Conservation (phyloP, 2,888 invertebrate genomes). For the Clanis bilineata region DNA sequence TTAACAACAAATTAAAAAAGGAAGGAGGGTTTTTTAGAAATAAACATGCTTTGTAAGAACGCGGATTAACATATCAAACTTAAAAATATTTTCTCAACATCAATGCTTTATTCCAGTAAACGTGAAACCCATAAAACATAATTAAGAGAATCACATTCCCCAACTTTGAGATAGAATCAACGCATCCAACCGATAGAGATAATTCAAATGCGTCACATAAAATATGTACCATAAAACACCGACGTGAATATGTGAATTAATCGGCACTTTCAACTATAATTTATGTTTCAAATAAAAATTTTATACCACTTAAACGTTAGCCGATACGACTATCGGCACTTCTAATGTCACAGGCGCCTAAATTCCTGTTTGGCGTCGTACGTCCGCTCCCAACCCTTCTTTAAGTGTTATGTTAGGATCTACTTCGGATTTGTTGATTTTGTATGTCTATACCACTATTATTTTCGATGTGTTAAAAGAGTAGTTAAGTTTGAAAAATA, state of each 20-base stretch:
- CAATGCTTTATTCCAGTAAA: too few species aligned
- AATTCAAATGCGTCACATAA: constrained; percentile 7
- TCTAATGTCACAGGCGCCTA: constrained; percentile 77
- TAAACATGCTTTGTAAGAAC: too few species aligned
- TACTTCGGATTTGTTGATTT: constrained; percentile 9
- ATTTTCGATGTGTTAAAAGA: background rate
- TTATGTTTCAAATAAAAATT: constrained; percentile 77
- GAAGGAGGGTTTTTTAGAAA: too few species aligned
- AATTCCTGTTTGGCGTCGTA: constrained; percentile 61
- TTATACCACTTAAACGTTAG: constrained; percentile 75
- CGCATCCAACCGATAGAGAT: background rate
- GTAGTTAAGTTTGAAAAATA: too few species aligned
- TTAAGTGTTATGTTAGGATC: constrained; percentile 70
- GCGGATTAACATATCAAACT: too few species aligned
- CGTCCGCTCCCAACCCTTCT: constrained; percentile 48
- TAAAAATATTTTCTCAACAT: too few species aligned
- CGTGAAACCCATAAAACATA: constrained; percentile 26
- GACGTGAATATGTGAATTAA: constrained; percentile 65
- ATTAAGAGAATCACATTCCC: constrained; percentile 33
- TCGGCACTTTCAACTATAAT: constrained; percentile 75
- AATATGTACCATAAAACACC: constrained; percentile 59
- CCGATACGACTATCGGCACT: constrained; percentile 70
- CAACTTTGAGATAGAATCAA: background rate
- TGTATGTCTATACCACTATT: background rate
- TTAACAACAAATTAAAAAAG: too few species aligned